Evolutionary conservation across 1,140 invertebrate genomes (phyloP).

Genomic region (Caligus rogercresseyi): DNA sequence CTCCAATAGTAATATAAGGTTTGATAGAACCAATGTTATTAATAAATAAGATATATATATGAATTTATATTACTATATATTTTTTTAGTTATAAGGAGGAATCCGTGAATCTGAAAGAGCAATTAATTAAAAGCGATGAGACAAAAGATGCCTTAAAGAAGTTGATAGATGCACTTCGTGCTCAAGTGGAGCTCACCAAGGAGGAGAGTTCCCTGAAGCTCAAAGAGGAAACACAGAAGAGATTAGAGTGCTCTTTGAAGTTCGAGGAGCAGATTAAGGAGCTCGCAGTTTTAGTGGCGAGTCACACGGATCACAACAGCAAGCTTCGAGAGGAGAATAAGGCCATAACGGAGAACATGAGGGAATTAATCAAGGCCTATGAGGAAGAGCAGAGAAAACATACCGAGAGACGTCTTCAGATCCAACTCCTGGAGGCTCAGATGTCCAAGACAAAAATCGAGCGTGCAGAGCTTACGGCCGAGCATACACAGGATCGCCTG

Average conservation of each 20-base stretch:
- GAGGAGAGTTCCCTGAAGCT: conserved; percentile 9
- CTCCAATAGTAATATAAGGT: not conserved
- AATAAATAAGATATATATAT: not conserved
- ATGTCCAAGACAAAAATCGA: conserved; percentile 15
- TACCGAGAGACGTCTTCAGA: not conserved
- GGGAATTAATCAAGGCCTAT: not conserved
- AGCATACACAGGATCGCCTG: not conserved
- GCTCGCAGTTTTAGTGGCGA: not conserved
- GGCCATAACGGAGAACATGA: not conserved
- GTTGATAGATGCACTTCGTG: not conserved
- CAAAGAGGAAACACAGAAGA: conserved; percentile 11
- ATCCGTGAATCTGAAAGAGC: not conserved
- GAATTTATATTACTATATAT: not conserved
- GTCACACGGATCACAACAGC: not conserved
- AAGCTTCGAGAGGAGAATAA: conserved; percentile 5
- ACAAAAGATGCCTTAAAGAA: conserved; percentile 8
- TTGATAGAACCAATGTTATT: no score
- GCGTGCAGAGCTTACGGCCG: not conserved
- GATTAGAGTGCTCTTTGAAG: conserved; percentile 4
- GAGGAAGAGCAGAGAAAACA: conserved; percentile 4
- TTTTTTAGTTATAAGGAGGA: conserved; percentile 3
- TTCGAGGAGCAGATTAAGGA: conserved; percentile 6
- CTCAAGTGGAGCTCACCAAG: conserved; percentile 7
- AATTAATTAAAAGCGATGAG: conserved; percentile 4
- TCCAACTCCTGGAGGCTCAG: conserved; percentile 11